Conservation (phyloP, 2,113 vertebrate genomes). For the cat (Felis catus) region F.catus_Fca126_mat1.0 CM031415.1:69829001-69829500, state of each 20-base stretch:
- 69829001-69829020: background rate
- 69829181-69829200: background rate
- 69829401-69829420: background rate
- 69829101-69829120: background rate
- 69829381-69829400: background rate
- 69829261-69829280: background rate
- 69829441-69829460: background rate
- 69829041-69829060: background rate
- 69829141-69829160: background rate
- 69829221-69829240: background rate
- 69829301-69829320: background rate
- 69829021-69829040: background rate
- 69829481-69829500: background rate
- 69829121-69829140: background rate
- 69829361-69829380: rapidly evolving
- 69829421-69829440: background rate
- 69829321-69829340: background rate
- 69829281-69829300: background rate
- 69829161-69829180: background rate
- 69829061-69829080: background rate
- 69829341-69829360: background rate
- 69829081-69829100: background rate
- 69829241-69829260: background rate
- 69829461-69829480: background rate
- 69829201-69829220: background rate